Evolutionary conservation across 1,140 invertebrate species (phyloP).

Genomic region (Battus philenor): DNA sequence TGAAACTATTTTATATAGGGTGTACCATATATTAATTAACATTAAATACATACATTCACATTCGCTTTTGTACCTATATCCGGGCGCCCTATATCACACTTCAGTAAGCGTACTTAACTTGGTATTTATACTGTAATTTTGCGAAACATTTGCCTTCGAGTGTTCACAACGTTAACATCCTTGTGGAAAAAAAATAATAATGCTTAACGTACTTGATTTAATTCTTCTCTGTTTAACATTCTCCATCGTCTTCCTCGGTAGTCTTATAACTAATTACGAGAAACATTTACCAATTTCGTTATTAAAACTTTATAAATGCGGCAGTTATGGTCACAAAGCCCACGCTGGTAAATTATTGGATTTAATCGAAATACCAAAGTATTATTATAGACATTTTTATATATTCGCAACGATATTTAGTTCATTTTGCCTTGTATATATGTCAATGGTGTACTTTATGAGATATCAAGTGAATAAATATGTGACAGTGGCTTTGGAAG

Average conservation of each 20-base stretch:
- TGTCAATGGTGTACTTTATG: slow-evolving; percentile 73
- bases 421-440: slow-evolving; percentile 66
- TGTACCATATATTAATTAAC: too few species aligned
- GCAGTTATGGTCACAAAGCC: slow-evolving; percentile 79
- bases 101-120: background rate
- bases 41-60: too few species aligned
- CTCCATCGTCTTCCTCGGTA: slow-evolving; percentile 73
- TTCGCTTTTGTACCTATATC: too few species aligned
- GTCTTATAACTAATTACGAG: slow-evolving; percentile 79
- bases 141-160: too few species aligned
- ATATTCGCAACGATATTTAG: slow-evolving; percentile 78
- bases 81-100: background rate
- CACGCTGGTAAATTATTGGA: slow-evolving; percentile 71
- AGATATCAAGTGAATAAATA: slow-evolving; percentile 64
- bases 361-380: slow-evolving; percentile 82
- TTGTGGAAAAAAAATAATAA: too few species aligned
- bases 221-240: slow-evolving; percentile 75
- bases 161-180: too few species aligned
- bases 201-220: slow-evolving; percentile 77
- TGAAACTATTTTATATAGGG: too few species aligned
- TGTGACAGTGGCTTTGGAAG: slow-evolving; percentile 71
- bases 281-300: slow-evolving; percentile 79
- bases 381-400: slow-evolving; percentile 87
- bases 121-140: too few species aligned
- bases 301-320: slow-evolving; percentile 79